Conservation (phyloP, 2,797 vertebrate genomes). For the Hephaestus fuliginosus region DNA sequence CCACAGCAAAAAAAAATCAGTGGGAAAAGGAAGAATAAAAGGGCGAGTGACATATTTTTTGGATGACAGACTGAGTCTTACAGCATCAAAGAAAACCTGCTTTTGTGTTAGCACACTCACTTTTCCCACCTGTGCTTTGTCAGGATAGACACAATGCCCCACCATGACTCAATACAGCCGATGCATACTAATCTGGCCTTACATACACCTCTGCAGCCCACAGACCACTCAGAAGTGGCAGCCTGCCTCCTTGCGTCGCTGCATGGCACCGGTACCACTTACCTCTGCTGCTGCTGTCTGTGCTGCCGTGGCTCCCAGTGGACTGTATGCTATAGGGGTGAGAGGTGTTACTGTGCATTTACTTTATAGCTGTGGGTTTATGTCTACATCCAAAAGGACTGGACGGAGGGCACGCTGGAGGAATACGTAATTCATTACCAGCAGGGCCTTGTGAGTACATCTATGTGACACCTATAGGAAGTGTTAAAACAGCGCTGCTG, state of each 20-base stretch:
- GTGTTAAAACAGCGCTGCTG: conserved; percentile 62
- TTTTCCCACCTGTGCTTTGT: conserved; percentile 76
- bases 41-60: conserved; percentile 60
- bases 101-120: conserved; percentile 66
- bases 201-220: conserved; percentile 53
- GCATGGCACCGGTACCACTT: conserved; percentile 60
- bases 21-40: conserved; percentile 29
- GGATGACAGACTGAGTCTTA: conserved; percentile 56
- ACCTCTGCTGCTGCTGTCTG: conserved; percentile 54
- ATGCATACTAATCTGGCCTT: conserved; percentile 73
- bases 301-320: conserved; percentile 38
- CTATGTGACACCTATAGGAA: conserved; percentile 66
- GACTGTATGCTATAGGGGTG: conserved; percentile 49
- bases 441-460: conserved; percentile 59
- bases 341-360: conserved; percentile 70
- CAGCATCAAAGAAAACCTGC: conserved; percentile 65
- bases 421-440: conserved; percentile 71
- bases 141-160: conserved; percentile 68
- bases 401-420: conserved; percentile 41
- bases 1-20: not conserved
- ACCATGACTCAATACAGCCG: conserved; percentile 57
- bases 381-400: conserved; percentile 56
- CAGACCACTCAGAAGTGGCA: conserved; percentile 66
- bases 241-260: conserved; percentile 68
- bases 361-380: conserved; percentile 72